Percentiles rank a stretch among this genome's conserved stretches.
phyloP scores from a whole-genome alignment of 2,113 vertebrate species.

The Hymenochirus boettgeri region DNA sequence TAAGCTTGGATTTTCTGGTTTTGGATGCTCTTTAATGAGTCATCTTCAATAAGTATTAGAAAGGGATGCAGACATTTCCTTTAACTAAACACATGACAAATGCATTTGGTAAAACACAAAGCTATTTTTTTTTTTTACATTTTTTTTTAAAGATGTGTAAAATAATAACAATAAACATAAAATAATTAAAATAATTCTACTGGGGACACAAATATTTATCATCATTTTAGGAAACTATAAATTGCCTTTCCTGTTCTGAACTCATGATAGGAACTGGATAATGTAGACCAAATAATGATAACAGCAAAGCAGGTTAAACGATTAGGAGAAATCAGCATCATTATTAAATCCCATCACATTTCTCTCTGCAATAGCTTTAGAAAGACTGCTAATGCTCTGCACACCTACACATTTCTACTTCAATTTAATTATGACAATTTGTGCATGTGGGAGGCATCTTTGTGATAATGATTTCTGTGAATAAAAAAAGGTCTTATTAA shows the following conservation, averaged over 20 bases:
- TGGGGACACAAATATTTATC: too few relatives aligned
- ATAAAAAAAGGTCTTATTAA: constrained; percentile 39
- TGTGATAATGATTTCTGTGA: constrained; percentile 28
- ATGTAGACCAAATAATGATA: constrained; percentile 20
- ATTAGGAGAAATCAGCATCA: constrained; percentile 24
- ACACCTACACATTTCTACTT: constrained; percentile 37
- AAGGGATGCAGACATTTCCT: too few relatives aligned
- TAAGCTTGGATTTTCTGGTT: too few relatives aligned
- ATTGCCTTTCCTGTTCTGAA: constrained; percentile 5
- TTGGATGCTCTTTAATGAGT: too few relatives aligned
- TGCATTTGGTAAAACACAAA: too few relatives aligned
- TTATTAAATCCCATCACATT: constrained; percentile 22
- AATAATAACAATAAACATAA: too few relatives aligned
- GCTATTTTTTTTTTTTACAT: too few relatives aligned
- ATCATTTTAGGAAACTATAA: not conserved
- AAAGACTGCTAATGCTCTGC: constrained; percentile 25
- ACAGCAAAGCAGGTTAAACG: constrained; percentile 22
- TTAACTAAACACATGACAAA: too few relatives aligned
- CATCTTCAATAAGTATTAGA: too few relatives aligned
- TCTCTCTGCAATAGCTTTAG: constrained; percentile 17
- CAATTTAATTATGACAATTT: constrained; percentile 42
- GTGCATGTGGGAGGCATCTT: constrained; percentile 37
- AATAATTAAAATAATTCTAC: too few relatives aligned
- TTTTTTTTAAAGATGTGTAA: too few relatives aligned
- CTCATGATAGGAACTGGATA: not conserved